Evolutionary conservation across 30 jellyfish, hydroid and myxozoan species (phyloP).

Genomic region (Aurelia aurita complex sp. Pacific): DNA sequence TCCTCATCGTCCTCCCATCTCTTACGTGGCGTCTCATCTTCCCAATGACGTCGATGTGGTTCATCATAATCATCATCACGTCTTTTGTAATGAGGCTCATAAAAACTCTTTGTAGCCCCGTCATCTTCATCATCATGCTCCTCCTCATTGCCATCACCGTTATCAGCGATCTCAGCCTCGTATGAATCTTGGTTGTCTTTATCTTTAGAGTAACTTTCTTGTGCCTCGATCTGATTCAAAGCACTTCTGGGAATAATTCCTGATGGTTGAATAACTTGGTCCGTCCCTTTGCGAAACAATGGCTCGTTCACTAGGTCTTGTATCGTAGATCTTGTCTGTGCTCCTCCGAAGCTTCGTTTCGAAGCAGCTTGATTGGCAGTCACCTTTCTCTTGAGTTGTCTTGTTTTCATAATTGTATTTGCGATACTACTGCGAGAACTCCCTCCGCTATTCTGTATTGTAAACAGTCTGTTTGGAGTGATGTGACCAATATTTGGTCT

Average conservation of each 20-base stretch:
- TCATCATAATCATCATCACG: slow-evolving; percentile 37
- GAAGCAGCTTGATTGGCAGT: neutral
- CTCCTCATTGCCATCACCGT: slow-evolving; percentile 18
- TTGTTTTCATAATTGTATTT: too few relatives aligned
- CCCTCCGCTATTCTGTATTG: too few relatives aligned
- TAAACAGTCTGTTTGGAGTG: too few relatives aligned
- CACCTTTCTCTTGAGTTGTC: neutral
- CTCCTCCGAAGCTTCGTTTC: slow-evolving; percentile 13
- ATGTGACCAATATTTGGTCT: too few relatives aligned
- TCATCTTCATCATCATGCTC: slow-evolving; percentile 39
- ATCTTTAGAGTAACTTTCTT: neutral
- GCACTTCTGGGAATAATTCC: slow-evolving; percentile 56
- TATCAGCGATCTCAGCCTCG: slow-evolving; percentile 53
- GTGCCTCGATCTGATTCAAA: slow-evolving; percentile 52
- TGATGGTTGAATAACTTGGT: slow-evolving; percentile 29
- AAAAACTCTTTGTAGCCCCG: neutral
- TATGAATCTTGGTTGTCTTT: slow-evolving; percentile 10
- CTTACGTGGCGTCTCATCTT: slow-evolving; percentile 25
- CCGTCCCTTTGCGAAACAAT: slow-evolving; percentile 13
- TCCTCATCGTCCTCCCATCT: slow-evolving; percentile 61
- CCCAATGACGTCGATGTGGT: slow-evolving; percentile 44
- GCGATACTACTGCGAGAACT: too few relatives aligned
- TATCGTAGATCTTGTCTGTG: neutral
- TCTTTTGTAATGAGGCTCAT: slow-evolving; percentile 8
- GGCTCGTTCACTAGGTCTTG: neutral